Conservation (phyloP, 1,140 invertebrate genomes). For the Pogonognathellus flavescens region DNA sequence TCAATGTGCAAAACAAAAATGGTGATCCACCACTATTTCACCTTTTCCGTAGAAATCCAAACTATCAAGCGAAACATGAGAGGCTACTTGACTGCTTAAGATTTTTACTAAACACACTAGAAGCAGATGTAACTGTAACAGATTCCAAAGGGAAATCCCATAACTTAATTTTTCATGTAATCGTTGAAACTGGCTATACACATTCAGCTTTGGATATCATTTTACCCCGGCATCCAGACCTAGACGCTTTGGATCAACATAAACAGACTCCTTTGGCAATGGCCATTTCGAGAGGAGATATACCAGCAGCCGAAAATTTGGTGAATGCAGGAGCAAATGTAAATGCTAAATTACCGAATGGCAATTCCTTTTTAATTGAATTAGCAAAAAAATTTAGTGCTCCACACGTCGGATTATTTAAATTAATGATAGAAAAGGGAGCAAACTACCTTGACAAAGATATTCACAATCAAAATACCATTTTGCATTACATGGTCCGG, state of each 20-base stretch:
- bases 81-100: neutral
- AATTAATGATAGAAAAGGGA: conserved; percentile 62
- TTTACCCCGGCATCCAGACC: conserved; percentile 43
- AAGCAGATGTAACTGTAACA: conserved; percentile 57
- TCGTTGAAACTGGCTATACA: neutral
- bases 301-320: conserved; percentile 57
- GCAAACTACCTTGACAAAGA: conserved; percentile 66
- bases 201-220: neutral
- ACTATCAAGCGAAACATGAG: neutral
- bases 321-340: conserved; percentile 69
- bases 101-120: conserved; percentile 51
- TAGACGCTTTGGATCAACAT: conserved; percentile 54
- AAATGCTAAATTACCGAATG: conserved; percentile 67
- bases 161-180: conserved; percentile 56
- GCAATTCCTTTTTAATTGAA: conserved; percentile 47
- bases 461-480: conserved; percentile 66
- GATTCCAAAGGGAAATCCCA: neutral
- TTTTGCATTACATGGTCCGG: conserved; percentile 67
- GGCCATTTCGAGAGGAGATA: conserved; percentile 29
- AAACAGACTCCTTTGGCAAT: conserved; percentile 52
- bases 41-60: neutral
- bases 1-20: conserved; percentile 17
- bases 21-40: conserved; percentile 57
- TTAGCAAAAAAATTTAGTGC: neutral
- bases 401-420: conserved; percentile 51